phyloP scores from a whole-genome alignment of 2,888 invertebrate genomes.

The Alentia gelatinosa region DNA sequence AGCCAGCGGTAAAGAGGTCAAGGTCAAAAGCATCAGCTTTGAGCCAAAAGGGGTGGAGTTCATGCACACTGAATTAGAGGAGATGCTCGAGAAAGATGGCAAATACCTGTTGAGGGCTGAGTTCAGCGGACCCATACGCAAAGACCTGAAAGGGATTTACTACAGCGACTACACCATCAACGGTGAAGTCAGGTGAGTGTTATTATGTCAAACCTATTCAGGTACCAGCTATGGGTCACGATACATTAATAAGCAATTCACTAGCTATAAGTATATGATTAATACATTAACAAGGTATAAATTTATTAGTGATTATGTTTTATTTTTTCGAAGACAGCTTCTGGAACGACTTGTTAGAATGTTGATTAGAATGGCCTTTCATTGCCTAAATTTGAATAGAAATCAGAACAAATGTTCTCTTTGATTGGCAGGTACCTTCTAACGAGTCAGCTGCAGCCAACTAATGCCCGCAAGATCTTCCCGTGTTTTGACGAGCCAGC shows the following conservation, averaged over 20 bases:
- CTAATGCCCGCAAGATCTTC: constrained; percentile 63
- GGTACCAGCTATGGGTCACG: too few species aligned
- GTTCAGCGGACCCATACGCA: constrained; percentile 50
- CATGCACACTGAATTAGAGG: background rate
- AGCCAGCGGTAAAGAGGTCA: background rate
- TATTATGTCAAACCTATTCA: background rate
- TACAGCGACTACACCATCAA: constrained; percentile 53
- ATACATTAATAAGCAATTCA: too few species aligned
- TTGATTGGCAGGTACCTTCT: constrained; percentile 64
- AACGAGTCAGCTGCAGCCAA: constrained; percentile 64
- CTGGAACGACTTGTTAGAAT: too few species aligned
- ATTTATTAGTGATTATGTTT: too few species aligned
- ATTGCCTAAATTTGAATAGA: too few species aligned
- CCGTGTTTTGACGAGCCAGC: constrained; percentile 66
- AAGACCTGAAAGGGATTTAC: constrained; percentile 58
- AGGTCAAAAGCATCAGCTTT: background rate
- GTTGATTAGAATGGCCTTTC: too few species aligned
- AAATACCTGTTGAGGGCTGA: background rate
- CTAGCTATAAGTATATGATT: too few species aligned
- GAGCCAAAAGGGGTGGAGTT: constrained; percentile 3
- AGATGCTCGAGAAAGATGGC: background rate
- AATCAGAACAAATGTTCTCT: too few species aligned
- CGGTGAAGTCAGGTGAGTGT: background rate
- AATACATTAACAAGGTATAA: too few species aligned
- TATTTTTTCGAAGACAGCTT: too few species aligned